Evolutionary conservation across 2,888 invertebrate species (phyloP).

Genomic region (Ceraclea dissimilis): DNA sequence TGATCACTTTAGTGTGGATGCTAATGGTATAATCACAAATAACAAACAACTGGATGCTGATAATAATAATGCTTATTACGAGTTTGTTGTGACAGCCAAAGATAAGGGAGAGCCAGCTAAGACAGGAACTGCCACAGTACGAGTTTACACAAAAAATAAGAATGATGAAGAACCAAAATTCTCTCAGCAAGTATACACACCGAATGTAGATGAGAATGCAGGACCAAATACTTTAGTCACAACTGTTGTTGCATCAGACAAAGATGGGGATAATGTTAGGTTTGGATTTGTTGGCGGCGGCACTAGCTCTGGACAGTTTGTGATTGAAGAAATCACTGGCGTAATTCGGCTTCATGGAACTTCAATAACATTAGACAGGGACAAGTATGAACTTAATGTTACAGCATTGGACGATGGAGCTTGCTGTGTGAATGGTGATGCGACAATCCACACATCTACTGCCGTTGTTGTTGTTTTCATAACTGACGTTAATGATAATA

Average conservation of each 20-base stretch:
- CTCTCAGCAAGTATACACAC: slow-evolving; percentile 93
- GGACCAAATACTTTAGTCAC: slow-evolving; percentile 93
- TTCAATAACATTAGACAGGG: slow-evolving; percentile 78
- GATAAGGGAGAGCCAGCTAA: slow-evolving; percentile 92
- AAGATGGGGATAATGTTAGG: slow-evolving; percentile 93
- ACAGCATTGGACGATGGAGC: slow-evolving; percentile 97
- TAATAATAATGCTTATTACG: slow-evolving; percentile 93
- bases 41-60: slow-evolving; percentile 92
- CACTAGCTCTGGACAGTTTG: slow-evolving; percentile 86
- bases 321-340: slow-evolving; percentile 91
- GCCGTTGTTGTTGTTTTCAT: slow-evolving; percentile 95
- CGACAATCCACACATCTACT: slow-evolving; percentile 85
- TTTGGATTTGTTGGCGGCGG: slow-evolving; percentile 88
- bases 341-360: slow-evolving; percentile 86
- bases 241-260: slow-evolving; percentile 94
- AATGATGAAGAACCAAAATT: slow-evolving; percentile 97
- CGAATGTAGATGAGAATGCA: slow-evolving; percentile 93
- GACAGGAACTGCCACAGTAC: slow-evolving; percentile 87
- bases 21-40: slow-evolving; percentile 86
- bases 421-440: slow-evolving; percentile 86
- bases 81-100: slow-evolving; percentile 88
- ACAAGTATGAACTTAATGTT: slow-evolving; percentile 94
- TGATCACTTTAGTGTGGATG: slow-evolving; percentile 91
- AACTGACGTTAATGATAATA: slow-evolving; percentile 95
- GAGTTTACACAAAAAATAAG: slow-evolving; percentile 95